Evolutionary conservation across 2,113 vertebrate species (phyloP).

Genomic region (Odobenus rosmarus): DNA sequence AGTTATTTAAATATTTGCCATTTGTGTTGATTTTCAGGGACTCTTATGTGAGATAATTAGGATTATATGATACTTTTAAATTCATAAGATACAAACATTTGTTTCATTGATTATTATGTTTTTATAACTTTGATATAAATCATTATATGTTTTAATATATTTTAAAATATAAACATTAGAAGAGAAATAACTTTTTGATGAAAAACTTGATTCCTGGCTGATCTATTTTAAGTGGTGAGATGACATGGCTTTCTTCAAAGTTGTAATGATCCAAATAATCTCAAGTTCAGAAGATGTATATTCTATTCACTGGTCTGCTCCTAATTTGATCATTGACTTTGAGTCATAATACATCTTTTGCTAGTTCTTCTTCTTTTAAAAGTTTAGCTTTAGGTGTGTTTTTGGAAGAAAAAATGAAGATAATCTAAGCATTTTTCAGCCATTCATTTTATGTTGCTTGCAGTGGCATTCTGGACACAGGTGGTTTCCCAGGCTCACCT

Average conservation of each 20-base stretch:
- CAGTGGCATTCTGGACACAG: neutral
- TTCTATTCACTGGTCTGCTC: neutral
- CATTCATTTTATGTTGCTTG: neutral
- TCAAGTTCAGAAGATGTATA: neutral
- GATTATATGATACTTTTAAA: neutral
- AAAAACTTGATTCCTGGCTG: neutral
- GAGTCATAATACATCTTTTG: neutral
- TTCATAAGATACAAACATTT: neutral
- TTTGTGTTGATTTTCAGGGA: constrained; percentile 1
- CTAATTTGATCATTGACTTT: neutral
- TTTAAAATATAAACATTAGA: neutral
- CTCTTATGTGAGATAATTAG: neutral
- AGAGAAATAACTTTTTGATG: neutral
- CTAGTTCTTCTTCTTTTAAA: neutral
- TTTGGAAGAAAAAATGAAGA: neutral
- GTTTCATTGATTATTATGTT: neutral
- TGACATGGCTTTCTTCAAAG: neutral
- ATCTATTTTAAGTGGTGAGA: neutral
- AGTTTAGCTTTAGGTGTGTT: neutral
- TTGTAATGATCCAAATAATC: neutral
- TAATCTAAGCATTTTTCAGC: neutral
- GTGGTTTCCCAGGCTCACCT: neutral
- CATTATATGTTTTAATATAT: neutral
- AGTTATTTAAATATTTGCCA: neutral
- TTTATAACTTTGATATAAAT: neutral